Evolutionary conservation across 2,797 vertebrate genomes (phyloP).

Genomic region (Coregonus suidteri): DNA sequence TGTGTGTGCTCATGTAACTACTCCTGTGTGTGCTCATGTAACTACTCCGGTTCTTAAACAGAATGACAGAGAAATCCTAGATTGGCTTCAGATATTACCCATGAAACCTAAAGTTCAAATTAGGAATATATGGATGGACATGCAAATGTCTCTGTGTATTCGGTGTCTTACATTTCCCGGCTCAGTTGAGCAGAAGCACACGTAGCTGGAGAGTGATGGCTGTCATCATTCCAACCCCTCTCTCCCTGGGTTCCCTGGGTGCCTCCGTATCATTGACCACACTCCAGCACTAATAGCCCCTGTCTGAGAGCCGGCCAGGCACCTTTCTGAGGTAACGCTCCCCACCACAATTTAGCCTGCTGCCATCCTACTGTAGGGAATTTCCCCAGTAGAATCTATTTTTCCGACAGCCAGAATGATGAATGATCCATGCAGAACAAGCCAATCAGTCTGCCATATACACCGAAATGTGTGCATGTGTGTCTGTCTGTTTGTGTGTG

Average conservation of each 20-base stretch:
- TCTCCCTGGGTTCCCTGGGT: slow-evolving; percentile 50
- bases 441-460: slow-evolving; percentile 58
- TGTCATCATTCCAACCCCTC: slow-evolving; percentile 62
- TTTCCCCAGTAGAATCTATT: slow-evolving; percentile 56
- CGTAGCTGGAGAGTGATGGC: slow-evolving; percentile 35
- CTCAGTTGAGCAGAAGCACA: slow-evolving; percentile 49
- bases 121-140: neutral
- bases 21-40: neutral
- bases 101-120: slow-evolving; percentile 2
- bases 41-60: too few relatives aligned
- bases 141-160: slow-evolving; percentile 36
- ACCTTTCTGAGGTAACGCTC: slow-evolving; percentile 68
- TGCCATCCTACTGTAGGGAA: slow-evolving; percentile 65
- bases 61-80: neutral
- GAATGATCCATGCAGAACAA: slow-evolving; percentile 68
- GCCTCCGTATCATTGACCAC: slow-evolving; percentile 61
- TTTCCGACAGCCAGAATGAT: slow-evolving; percentile 65
- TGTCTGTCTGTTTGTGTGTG: slow-evolving; percentile 33
- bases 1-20: too few relatives aligned
- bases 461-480: slow-evolving; percentile 29
- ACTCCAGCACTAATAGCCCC: slow-evolving; percentile 69
- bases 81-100: slow-evolving; percentile 3
- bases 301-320: slow-evolving; percentile 64
- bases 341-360: slow-evolving; percentile 62
- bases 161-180: slow-evolving; percentile 44